Evolutionary conservation across 1,140 invertebrate genomes (phyloP).

Genomic region (Microvelia longipes): DNA sequence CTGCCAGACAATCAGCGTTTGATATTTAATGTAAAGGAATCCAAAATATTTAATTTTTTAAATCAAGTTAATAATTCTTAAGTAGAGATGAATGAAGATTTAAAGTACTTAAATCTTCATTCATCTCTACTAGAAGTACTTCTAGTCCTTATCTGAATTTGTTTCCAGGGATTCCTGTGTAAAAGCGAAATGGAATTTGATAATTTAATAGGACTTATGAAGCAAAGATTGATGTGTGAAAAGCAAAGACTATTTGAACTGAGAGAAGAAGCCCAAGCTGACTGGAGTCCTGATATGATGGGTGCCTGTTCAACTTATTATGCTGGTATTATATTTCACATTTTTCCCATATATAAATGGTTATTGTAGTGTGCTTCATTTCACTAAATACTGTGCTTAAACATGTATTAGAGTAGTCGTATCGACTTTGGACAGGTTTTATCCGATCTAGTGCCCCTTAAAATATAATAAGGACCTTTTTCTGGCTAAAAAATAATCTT

Average conservation of each 20-base stretch:
- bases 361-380: no score
- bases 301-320: constrained; percentile 31
- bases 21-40: background rate
- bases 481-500: no score
- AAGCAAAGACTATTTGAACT: constrained; percentile 69
- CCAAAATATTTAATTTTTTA: background rate
- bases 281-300: constrained; percentile 44
- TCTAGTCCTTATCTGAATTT: background rate
- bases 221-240: constrained; percentile 46
- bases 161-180: constrained; percentile 73
- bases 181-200: constrained; percentile 69
- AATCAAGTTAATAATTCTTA: background rate
- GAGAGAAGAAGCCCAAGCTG: constrained; percentile 46
- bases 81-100: background rate
- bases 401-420: no score
- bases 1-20: no score
- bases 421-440: no score
- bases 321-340: no score
- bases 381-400: no score
- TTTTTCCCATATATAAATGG: no score
- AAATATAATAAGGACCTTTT: no score
- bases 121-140: background rate
- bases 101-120: background rate
- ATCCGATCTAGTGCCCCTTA: no score
- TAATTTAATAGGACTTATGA: constrained; percentile 51